Evolutionary conservation across 2,888 invertebrate species (phyloP), one percentile per base, ranked within the genome.

Genomic region (Leptura quadrifasciata): DNA sequence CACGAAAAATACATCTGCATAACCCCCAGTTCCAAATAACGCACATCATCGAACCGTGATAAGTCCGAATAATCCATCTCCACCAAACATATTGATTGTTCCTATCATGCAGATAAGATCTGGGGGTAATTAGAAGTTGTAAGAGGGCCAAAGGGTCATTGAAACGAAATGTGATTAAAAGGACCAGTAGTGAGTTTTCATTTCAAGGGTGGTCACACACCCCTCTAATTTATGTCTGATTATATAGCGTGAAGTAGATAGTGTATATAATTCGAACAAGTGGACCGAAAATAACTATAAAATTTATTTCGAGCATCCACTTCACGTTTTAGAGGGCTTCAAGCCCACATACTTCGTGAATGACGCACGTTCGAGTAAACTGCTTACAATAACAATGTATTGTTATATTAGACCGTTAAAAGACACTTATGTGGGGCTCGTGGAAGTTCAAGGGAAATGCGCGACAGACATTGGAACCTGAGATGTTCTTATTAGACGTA

Each of bases 141-240:
- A 67, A 68, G 74, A 76, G 68, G 68, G 21, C 39, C 54, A 77
- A 75, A 76, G 78, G 81, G 79, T 77, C 80, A 78, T 78, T 74
- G 80, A 76, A 74, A 75, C 78, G 78, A 79, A 77, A 80, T 79
- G 82, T 80, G 82, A 84, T 84, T 84, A 83, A 82, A 82, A 80
- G 75, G 77, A 76, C 80, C 78, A 80, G 76, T 73, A 77, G 75
- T 79, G 76, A 69, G 69, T 69, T 82, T 83, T 84, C 82, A 84
- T 84, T 84, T 84, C 84, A 84, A 84, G 84, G 84, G 82, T 84
- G 82, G 80, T 74, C 83, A 82, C 80, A 81, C 84, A 84, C 83
- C 83, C 84, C 77, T 79, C 79, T 82, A 82, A 84, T 84, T 84
- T 83, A 82, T 83, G 80, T 81, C 77, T 79, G 79, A 82, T 78